These are phyloP conservation scores for Hycleus cichorii DNA, from an alignment of 1,140 invertebrate species.

Conservation along the genomic window DNA sequence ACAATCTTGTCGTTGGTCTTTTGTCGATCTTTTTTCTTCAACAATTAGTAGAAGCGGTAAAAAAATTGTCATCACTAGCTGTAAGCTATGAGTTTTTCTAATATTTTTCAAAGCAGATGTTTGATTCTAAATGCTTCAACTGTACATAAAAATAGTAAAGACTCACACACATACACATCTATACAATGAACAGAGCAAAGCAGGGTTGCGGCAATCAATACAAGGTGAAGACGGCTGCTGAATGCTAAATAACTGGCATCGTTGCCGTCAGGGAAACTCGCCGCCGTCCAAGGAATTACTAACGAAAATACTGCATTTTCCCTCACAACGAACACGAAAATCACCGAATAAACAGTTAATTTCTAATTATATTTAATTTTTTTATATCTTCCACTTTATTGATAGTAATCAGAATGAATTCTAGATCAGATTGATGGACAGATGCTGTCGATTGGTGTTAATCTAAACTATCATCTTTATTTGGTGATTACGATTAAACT, in stretches of 20 bases:
- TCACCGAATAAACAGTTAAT: not conserved
- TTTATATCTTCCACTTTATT: not conserved
- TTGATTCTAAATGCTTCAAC: too few relatives aligned
- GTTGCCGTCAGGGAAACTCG: conserved; percentile 11
- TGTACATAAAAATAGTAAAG: too few relatives aligned
- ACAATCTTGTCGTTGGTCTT: too few relatives aligned
- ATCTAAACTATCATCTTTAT: too few relatives aligned
- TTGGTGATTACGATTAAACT: too few relatives aligned
- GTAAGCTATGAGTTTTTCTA: too few relatives aligned
- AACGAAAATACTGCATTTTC: not conserved
- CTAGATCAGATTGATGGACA: not conserved
- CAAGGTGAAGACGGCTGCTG: conserved; percentile 35
- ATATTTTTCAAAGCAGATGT: too few relatives aligned
- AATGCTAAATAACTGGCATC: conserved; percentile 31
- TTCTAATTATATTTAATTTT: too few relatives aligned
- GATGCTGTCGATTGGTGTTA: not conserved
- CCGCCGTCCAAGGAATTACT: conserved; percentile 5
- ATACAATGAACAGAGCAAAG: conserved; percentile 1
- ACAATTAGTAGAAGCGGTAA: too few relatives aligned
- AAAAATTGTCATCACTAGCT: too few relatives aligned
- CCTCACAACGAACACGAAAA: not conserved
- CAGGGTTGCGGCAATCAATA: conserved; percentile 35
- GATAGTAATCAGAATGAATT: not conserved
- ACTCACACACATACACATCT: too few relatives aligned
- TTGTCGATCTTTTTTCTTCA: too few relatives aligned